Evolutionary conservation across 2,888 invertebrate genomes (phyloP).

Genomic region (Cosmia trapezina): DNA sequence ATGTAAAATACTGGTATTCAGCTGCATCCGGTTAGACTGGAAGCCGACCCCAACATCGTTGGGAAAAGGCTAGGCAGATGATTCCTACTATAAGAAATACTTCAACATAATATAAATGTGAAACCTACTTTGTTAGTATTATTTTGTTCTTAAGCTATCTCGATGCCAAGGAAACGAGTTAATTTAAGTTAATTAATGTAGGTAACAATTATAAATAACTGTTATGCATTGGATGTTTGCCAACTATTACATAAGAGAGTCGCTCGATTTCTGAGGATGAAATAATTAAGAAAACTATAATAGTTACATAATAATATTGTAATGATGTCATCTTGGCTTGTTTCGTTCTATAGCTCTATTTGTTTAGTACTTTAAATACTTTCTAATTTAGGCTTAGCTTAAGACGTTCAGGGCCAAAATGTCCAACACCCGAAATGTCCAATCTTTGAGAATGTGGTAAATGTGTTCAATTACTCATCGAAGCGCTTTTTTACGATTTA

Average conservation of each 20-base stretch:
- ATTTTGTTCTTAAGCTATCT: not conserved
- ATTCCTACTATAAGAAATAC: not conserved
- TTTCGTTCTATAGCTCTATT: not conserved
- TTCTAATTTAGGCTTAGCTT: too few species aligned
- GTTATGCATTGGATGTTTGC: slow-evolving; percentile 40
- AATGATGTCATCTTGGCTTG: not conserved
- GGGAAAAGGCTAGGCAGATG: too few species aligned
- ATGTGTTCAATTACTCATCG: too few species aligned
- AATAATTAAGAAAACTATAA: slow-evolving; percentile 29
- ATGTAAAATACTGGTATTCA: too few species aligned
- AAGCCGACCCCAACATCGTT: too few species aligned
- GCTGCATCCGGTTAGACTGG: too few species aligned
- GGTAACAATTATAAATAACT: slow-evolving; percentile 45
- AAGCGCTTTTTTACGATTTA: too few species aligned
- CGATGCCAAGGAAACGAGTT: not conserved
- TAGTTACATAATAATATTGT: slow-evolving; percentile 19
- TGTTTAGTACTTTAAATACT: too few species aligned
- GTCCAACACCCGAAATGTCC: too few species aligned
- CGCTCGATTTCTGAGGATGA: slow-evolving; percentile 20
- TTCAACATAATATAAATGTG: not conserved
- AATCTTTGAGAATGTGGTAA: too few species aligned
- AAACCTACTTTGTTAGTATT: not conserved
- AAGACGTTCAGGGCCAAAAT: too few species aligned
- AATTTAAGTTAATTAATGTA: slow-evolving; percentile 13
- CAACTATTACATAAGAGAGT: slow-evolving; percentile 31